These are phyloP conservation scores for Phortica okadai DNA, from an alignment of 2,888 invertebrate species.

Conservation along the genomic window DNA sequence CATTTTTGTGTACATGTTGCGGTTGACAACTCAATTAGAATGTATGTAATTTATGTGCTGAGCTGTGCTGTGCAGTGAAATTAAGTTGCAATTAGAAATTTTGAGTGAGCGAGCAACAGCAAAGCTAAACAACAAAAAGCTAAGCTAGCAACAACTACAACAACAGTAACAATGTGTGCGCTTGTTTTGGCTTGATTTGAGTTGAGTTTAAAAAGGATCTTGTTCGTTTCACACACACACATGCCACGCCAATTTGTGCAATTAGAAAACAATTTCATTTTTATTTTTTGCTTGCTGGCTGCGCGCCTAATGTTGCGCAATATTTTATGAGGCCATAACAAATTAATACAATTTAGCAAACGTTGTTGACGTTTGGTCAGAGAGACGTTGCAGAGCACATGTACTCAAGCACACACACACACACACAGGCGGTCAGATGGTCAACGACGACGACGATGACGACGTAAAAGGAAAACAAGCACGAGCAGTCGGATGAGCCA, in stretches of 20 bases:
- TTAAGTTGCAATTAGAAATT: slow-evolving; percentile 72
- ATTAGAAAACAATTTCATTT: not conserved
- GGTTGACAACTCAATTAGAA: slow-evolving; percentile 73
- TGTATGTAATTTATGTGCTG: slow-evolving; percentile 68
- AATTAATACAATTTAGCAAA: slow-evolving; percentile 68
- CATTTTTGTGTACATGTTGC: slow-evolving; percentile 64
- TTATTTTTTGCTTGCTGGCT: not conserved
- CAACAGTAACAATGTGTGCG: no score
- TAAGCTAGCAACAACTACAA: slow-evolving; percentile 50
- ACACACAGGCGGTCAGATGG: no score
- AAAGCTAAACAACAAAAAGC: slow-evolving; percentile 54
- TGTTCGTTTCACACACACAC: not conserved
- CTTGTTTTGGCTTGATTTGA: no score
- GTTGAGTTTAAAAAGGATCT: slow-evolving; percentile 7
- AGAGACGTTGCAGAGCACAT: no score
- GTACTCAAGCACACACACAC: no score
- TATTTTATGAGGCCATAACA: slow-evolving; percentile 44
- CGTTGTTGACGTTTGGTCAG: slow-evolving; percentile 5
- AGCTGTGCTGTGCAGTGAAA: slow-evolving; percentile 58
- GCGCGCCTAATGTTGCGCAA: slow-evolving; percentile 23
- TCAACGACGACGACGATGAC: not conserved
- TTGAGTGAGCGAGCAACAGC: slow-evolving; percentile 36
- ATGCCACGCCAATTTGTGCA: slow-evolving; percentile 25
- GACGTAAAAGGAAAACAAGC: slow-evolving; percentile 32
- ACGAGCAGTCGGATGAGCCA: not conserved